Conservation (phyloP, 2,888 invertebrate species). For the Isotomurus palustris region DNA sequence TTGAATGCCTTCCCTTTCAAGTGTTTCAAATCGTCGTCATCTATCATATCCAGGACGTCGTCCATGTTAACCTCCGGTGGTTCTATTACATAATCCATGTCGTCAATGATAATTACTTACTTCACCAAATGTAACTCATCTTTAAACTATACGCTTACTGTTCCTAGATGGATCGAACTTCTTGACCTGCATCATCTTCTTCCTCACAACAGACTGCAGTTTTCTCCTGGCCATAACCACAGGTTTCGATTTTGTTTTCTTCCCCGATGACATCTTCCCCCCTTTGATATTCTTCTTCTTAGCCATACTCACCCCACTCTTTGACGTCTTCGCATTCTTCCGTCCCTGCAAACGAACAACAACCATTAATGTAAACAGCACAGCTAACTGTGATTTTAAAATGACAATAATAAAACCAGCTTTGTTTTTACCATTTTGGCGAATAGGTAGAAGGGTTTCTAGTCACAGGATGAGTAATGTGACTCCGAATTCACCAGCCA, state of each 20-base stretch:
- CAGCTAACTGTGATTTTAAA: not conserved
- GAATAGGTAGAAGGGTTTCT: not conserved
- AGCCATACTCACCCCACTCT: constrained; percentile 55
- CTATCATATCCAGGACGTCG: constrained; percentile 59
- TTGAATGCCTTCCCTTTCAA: constrained; percentile 53
- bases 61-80: constrained; percentile 52
- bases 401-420: not conserved
- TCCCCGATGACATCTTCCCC: constrained; percentile 58
- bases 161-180: constrained; percentile 3
- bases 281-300: constrained; percentile 59
- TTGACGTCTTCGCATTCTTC: constrained; percentile 35
- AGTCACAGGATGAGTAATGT: too few relatives aligned
- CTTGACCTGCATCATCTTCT: constrained; percentile 12
- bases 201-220: constrained; percentile 40
- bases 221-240: constrained; percentile 48
- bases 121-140: not conserved
- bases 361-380: not conserved
- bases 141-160: not conserved
- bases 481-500: too few relatives aligned
- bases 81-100: too few relatives aligned
- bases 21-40: constrained; percentile 57
- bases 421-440: not conserved
- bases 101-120: too few relatives aligned
- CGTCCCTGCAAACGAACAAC: not conserved
- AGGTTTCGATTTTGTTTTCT: constrained; percentile 48